Conservation (phyloP, 2,888 invertebrate genomes). For the Agriopis leucophaearia region DNA sequence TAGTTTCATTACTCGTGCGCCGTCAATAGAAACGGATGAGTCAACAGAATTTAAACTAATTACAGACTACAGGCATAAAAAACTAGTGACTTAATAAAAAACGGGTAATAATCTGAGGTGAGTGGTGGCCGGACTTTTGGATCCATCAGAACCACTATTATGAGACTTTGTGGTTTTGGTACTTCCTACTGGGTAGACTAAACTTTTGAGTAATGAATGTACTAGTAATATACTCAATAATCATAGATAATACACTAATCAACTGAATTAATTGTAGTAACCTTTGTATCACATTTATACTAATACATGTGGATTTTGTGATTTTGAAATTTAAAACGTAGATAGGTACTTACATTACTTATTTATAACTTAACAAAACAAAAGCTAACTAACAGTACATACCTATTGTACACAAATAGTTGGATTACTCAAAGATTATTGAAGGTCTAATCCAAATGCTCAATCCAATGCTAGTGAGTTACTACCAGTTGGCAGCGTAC, state of each 20-base stretch:
- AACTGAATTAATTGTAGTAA: not conserved
- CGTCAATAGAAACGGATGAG: conserved; percentile 82
- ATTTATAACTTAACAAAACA: too few species aligned
- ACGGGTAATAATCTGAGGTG: conserved; percentile 70
- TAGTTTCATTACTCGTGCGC: conserved; percentile 62
- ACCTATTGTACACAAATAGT: too few species aligned
- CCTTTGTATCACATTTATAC: not conserved
- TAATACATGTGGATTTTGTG: not conserved
- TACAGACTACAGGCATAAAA: conserved; percentile 73
- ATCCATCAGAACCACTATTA: conserved; percentile 72
- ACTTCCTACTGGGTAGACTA: conserved; percentile 33
- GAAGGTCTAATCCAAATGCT: too few species aligned
- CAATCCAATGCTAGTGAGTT: too few species aligned
- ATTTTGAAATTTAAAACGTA: not conserved
- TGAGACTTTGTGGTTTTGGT: conserved; percentile 49
- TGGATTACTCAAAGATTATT: too few species aligned
- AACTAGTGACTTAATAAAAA: conserved; percentile 48
- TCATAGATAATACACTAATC: not conserved
- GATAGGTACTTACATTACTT: too few species aligned
- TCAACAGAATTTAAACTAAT: conserved; percentile 85
- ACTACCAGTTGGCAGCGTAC: too few species aligned
- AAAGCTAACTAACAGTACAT: too few species aligned
- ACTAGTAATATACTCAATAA: not conserved
- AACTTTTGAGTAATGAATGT: conserved; percentile 9
- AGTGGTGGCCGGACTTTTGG: conserved; percentile 64